Percentiles rank a stretch among this genome's conserved stretches.
Conservation (phyloP, 2,888 invertebrate species). For the Andricus curvator region DNA sequence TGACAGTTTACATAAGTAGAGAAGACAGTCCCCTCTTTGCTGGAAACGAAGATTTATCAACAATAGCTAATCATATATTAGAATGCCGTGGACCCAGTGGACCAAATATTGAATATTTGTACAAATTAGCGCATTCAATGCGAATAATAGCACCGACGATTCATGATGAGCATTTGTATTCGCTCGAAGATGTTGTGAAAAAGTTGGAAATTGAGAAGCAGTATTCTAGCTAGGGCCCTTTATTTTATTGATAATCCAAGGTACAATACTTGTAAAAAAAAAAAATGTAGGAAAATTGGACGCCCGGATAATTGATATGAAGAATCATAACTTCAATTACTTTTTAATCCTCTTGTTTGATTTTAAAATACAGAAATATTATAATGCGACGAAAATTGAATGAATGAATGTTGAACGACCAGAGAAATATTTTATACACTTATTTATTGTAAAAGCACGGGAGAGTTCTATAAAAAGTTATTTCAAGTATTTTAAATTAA, state of each 20-base stretch:
- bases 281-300: neutral
- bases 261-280: neutral
- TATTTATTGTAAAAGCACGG: neutral
- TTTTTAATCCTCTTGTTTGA: neutral
- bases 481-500: neutral
- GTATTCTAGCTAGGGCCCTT: constrained; percentile 6
- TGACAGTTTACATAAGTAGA: constrained; percentile 91
- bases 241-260: neutral
- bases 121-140: constrained; percentile 90
- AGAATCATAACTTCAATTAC: neutral
- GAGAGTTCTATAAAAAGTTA: constrained; percentile 3
- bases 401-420: neutral
- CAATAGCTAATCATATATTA: constrained; percentile 90
- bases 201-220: constrained; percentile 65
- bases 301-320: neutral
- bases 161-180: constrained; percentile 88
- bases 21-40: constrained; percentile 89
- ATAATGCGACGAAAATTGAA: neutral
- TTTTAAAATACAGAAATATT: neutral
- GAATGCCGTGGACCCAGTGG: constrained; percentile 91
- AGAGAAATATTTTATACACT: neutral
- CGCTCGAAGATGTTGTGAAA: constrained; percentile 83
- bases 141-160: constrained; percentile 85
- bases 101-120: constrained; percentile 93
- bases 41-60: constrained; percentile 87